Percentiles rank a stretch among this genome's conserved stretches.
Conservation (phyloP, 2,113 vertebrate genomes). For the Chloebia gouldiae region DNA sequence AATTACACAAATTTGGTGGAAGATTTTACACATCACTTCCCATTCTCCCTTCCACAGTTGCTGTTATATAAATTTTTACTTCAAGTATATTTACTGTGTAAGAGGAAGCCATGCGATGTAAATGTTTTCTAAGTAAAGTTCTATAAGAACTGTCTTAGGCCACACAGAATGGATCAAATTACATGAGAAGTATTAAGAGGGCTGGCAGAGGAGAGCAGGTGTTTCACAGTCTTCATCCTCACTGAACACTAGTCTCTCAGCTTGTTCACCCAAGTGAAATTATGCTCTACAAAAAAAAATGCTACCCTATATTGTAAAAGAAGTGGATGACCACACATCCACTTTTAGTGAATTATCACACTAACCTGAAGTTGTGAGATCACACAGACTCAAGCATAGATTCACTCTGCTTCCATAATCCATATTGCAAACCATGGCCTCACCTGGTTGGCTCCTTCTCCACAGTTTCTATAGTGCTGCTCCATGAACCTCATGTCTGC, state of each 20-base stretch:
- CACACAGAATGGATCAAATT: background rate
- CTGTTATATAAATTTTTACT: background rate
- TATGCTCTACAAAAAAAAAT: background rate
- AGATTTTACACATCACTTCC: background rate
- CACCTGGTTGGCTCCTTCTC: background rate
- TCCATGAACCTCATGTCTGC: background rate
- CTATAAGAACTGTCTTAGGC: background rate
- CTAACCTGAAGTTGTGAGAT: background rate
- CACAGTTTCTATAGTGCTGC: background rate
- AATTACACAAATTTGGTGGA: background rate
- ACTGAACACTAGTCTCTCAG: background rate
- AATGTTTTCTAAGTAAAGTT: background rate
- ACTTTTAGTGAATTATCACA: background rate
- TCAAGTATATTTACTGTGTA: background rate
- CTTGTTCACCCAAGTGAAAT: background rate
- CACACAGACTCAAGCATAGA: background rate
- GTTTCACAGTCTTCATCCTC: background rate
- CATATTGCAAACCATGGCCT: background rate
- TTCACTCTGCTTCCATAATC: background rate
- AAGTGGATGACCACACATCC: background rate
- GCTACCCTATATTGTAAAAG: background rate
- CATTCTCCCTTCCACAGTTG: background rate
- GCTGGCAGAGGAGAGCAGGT: background rate
- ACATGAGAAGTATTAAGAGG: background rate
- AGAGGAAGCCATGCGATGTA: background rate